These are phyloP conservation scores for Glaucopsyche alexis DNA, from an alignment of 2,888 invertebrate genomes.

Conservation along the genomic window DNA sequence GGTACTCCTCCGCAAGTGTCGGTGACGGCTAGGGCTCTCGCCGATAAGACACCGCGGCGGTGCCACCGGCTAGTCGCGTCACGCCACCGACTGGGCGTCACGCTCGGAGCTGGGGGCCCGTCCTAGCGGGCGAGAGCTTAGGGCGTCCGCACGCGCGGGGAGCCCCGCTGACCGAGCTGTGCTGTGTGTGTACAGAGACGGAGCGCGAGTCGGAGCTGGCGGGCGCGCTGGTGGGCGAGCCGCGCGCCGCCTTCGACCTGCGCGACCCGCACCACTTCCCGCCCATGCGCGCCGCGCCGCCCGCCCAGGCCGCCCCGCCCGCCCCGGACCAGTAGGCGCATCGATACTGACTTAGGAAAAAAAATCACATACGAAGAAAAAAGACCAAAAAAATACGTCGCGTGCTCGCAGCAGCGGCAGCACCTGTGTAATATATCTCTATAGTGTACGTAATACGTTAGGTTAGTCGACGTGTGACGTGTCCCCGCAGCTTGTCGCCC, in stretches of 20 bases:
- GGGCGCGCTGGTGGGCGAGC: conserved; percentile 83
- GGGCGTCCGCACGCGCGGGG: too few species aligned
- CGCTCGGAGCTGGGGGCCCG: neutral
- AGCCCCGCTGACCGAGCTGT: too few species aligned
- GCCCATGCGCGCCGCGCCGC: conserved; percentile 77
- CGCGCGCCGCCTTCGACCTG: conserved; percentile 85
- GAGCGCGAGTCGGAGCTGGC: conserved; percentile 87
- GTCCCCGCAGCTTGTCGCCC: neutral
- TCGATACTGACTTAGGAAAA: conserved; percentile 30
- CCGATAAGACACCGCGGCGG: too few species aligned
- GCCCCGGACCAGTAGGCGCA: conserved; percentile 34
- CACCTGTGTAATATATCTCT: conserved; percentile 21
- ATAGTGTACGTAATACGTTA: conserved; percentile 9
- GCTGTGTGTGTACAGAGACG: conserved; percentile 79
- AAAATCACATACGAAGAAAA: conserved; percentile 15
- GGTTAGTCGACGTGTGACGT: conserved; percentile 24
- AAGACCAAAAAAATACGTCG: conserved; percentile 21
- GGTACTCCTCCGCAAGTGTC: too few species aligned
- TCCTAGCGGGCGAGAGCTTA: neutral
- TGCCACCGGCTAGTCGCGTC: too few species aligned
- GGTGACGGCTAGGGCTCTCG: neutral
- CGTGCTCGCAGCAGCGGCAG: neutral
- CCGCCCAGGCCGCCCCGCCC: conserved; percentile 35
- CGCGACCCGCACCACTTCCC: conserved; percentile 92
- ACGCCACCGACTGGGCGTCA: too few species aligned